Evolutionary conservation across 2,888 invertebrate species (phyloP), one percentile per base, ranked within the genome.

Genomic region (Macaria liturata): DNA sequence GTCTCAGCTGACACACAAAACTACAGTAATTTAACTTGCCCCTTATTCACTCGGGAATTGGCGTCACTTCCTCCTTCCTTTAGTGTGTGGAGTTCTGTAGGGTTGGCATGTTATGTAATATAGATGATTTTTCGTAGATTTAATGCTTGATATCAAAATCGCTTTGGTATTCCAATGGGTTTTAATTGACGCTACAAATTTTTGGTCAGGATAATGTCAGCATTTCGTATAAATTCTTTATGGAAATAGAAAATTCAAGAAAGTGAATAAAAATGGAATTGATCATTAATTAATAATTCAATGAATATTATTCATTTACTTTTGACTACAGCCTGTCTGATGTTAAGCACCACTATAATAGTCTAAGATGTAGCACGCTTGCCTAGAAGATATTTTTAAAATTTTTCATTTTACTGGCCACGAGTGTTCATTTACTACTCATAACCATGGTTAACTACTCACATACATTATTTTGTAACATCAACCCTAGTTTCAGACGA

Each of bases 401-500:
- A n/a, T n/a, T 20, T 20, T 20, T 20, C 20, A 20, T 20, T 20
- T 20, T 20, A 20, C 20, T 20, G 20, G 20, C 20, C 20, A 20
- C 2, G 20, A 20, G 20, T 20, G 20, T 20, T 20, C 20, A 20
- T 20, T 20, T 1, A 20, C 20, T 39, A 39, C 39, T 8, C 39
- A 7, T 2, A 7, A 39, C 20, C 20, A 39, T 39, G 8, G 39
- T 39, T 8, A 39, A 39, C 39, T 8, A 39, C 31, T 31, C 6
- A 7, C 31, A 7, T 7, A 30, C 30, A 7, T 45, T 31, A 7
- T 45, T 31, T 45, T 31, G 8, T 9, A 30, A 20, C 30, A 30
- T 9, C 49, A 50, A 30, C 56, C 39, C 45, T 47, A 49, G 39
- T 3, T 9, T 9, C 5, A 37, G 57, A 59, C 62, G 69, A 75